phyloP scores from a whole-genome alignment of 2,888 invertebrate genomes.

The Electrophaes corylata region DNA sequence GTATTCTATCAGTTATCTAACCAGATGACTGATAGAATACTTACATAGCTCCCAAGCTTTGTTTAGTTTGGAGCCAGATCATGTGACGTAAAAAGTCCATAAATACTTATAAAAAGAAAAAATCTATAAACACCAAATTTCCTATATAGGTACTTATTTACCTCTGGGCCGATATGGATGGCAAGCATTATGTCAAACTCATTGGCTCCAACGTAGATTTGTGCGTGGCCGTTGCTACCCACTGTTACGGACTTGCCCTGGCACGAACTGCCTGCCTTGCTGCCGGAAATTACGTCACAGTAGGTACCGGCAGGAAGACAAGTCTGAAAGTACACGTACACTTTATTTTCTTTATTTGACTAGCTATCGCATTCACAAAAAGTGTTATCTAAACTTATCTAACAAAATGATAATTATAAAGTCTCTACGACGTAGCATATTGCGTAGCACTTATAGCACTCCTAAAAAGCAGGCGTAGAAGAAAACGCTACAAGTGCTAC shows the following conservation, averaged over 20 bases:
- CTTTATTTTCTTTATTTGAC: no score
- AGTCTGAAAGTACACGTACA: conserved; percentile 70
- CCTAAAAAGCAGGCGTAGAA: background rate
- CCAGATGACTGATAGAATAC: no score
- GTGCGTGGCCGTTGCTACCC: conserved; percentile 80
- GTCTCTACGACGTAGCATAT: background rate
- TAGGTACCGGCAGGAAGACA: conserved; percentile 89
- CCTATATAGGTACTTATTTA: conserved; percentile 37
- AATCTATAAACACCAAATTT: no score
- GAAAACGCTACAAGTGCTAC: background rate
- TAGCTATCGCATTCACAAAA: no score
- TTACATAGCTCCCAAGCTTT: no score
- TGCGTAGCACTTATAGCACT: background rate
- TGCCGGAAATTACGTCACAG: conserved; percentile 91
- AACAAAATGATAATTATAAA: background rate
- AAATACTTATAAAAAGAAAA: no score
- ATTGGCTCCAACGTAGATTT: conserved; percentile 77
- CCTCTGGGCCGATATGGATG: conserved; percentile 82
- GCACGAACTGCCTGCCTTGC: conserved; percentile 78
- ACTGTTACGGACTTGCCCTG: conserved; percentile 87
- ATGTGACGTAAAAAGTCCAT: no score
- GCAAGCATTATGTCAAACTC: conserved; percentile 87
- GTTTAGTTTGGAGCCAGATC: no score
- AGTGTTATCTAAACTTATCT: background rate
- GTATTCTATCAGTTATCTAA: no score